Conservation (phyloP, 2,888 invertebrate genomes). For the Eupithecia tripunctaria region DNA sequence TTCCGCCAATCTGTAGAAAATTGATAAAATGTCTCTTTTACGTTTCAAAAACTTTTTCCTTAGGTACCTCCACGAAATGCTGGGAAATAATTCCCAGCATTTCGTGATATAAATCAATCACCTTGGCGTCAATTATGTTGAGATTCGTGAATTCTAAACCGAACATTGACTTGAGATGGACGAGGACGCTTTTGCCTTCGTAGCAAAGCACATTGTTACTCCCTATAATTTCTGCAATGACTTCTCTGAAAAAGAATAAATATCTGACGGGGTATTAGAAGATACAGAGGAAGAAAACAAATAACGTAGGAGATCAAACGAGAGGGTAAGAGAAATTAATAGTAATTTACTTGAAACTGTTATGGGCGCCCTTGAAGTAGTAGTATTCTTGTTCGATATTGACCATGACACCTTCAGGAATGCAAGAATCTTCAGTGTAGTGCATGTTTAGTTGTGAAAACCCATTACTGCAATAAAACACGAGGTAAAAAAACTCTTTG, state of each 20-base stretch:
- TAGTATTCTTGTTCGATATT: conserved; percentile 55
- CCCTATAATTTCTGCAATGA: conserved; percentile 50
- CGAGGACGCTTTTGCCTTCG: conserved; percentile 67
- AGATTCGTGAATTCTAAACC: conserved; percentile 51
- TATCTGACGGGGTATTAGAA: neutral
- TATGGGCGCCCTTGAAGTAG: conserved; percentile 51
- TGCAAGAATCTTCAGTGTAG: conserved; percentile 60
- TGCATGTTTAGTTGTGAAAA: conserved; percentile 70
- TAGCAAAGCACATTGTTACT: conserved; percentile 66
- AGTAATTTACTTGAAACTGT: conserved; percentile 47
- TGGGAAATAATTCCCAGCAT: no score
- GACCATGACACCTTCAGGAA: conserved; percentile 66
- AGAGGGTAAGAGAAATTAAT: neutral
- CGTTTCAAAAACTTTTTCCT: neutral
- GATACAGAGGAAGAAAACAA: neutral
- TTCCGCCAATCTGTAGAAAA: conserved; percentile 66
- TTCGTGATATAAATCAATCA: no score
- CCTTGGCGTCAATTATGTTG: conserved; percentile 64
- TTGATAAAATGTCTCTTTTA: neutral
- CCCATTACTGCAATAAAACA: conserved; percentile 61
- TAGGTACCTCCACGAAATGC: neutral
- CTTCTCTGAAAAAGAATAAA: conserved; percentile 51
- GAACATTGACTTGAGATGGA: conserved; percentile 59
- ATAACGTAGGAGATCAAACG: neutral
- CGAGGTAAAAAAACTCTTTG: neutral